These are phyloP conservation scores for Solea solea DNA, from an alignment of 2,113 vertebrate species.

Conservation along the genomic window DNA sequence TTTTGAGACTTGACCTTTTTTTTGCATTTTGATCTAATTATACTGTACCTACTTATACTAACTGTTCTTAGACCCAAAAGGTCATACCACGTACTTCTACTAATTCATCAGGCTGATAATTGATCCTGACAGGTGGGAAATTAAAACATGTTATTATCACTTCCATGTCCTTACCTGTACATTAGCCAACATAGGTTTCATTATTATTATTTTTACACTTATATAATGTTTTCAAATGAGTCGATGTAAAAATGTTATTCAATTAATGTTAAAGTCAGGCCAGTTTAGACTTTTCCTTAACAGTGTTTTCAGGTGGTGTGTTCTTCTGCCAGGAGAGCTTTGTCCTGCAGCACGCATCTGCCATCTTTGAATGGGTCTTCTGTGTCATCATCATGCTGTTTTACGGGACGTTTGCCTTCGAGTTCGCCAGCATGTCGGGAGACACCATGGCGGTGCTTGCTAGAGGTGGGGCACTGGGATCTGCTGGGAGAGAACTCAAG, in stretches of 20 bases:
- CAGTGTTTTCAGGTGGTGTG: slow-evolving; percentile 80
- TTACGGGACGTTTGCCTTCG: slow-evolving; percentile 90
- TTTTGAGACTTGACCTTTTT: neutral
- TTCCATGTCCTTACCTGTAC: too few species aligned
- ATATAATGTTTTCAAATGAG: too few species aligned
- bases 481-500: slow-evolving; percentile 73
- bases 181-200: too few species aligned
- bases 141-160: too few species aligned
- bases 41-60: too few species aligned
- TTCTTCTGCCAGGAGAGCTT: slow-evolving; percentile 92
- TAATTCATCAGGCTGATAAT: too few species aligned
- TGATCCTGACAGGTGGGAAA: too few species aligned
- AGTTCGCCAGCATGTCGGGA: slow-evolving; percentile 87
- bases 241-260: too few species aligned
- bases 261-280: neutral
- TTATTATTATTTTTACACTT: too few species aligned
- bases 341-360: slow-evolving; percentile 86
- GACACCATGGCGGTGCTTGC: slow-evolving; percentile 88
- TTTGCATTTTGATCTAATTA: too few species aligned
- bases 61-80: too few species aligned
- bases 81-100: too few species aligned
- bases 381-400: slow-evolving; percentile 89
- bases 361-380: slow-evolving; percentile 92
- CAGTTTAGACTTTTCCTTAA: slow-evolving; percentile 79
- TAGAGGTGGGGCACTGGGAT: slow-evolving; percentile 64